Percentiles rank a stretch among this genome's conserved stretches.
phyloP scores from a whole-genome alignment of 2,888 invertebrate species.

The Orthosia gracilis region DNA sequence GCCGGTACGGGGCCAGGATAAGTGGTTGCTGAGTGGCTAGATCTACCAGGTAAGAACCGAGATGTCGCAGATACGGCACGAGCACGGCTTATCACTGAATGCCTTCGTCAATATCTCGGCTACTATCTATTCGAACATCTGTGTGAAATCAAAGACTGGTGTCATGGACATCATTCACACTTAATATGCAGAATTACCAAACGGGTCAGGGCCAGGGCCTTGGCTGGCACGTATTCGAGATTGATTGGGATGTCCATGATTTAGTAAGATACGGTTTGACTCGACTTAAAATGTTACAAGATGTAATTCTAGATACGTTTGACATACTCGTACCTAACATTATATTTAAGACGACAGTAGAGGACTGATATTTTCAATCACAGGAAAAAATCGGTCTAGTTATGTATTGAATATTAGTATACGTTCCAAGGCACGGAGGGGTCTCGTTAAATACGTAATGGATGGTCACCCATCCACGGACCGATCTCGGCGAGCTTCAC shows the following conservation, averaged over 20 bases:
- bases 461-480: no score
- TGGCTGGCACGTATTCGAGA: slow-evolving; percentile 3
- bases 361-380: no score
- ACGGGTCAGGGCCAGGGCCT: slow-evolving; percentile 10
- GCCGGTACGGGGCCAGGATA: slow-evolving; percentile 6
- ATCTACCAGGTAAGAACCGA: slow-evolving; percentile 57
- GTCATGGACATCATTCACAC: slow-evolving; percentile 5
- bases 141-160: slow-evolving; percentile 26
- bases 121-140: slow-evolving; percentile 20
- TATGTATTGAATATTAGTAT: no score
- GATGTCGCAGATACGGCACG: slow-evolving; percentile 66
- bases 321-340: no score
- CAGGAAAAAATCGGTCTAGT: no score
- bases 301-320: background rate
- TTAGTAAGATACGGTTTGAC: background rate
- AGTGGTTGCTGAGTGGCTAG: slow-evolving; percentile 52
- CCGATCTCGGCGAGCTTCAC: no score
- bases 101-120: slow-evolving; percentile 18
- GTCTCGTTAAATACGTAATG: no score
- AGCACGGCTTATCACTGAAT: slow-evolving; percentile 24
- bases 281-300: background rate
- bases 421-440: no score
- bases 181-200: background rate
- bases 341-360: no score
- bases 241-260: background rate